Conservation (phyloP, 1,140 invertebrate species). For the Pinna nobilis region DNA sequence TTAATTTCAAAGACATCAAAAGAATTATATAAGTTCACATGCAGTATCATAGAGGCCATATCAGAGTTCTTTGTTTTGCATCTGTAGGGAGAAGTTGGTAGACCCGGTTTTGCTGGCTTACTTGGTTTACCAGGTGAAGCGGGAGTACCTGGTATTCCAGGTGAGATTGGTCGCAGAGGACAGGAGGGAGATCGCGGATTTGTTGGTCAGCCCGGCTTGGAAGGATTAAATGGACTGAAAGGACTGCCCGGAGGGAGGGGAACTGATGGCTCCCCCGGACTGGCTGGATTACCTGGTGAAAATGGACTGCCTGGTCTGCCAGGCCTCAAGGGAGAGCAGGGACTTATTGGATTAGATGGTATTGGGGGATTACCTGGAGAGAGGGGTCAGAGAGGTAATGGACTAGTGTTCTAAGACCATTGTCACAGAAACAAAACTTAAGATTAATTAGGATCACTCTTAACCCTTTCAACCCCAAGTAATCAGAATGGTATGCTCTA, state of each 20-base stretch:
- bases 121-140: constrained; percentile 12
- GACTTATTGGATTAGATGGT: constrained; percentile 43
- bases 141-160: constrained; percentile 35
- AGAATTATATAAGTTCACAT: too few species aligned
- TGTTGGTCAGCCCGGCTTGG: constrained; percentile 24
- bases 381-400: constrained; percentile 24
- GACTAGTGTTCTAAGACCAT: background rate
- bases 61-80: too few species aligned
- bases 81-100: background rate
- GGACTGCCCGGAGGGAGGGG: constrained; percentile 30
- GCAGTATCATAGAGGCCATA: too few species aligned
- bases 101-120: constrained; percentile 9
- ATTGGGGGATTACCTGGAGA: constrained; percentile 29
- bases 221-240: constrained; percentile 19
- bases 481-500: too few species aligned
- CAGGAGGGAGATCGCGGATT: constrained; percentile 28
- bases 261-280: constrained; percentile 34
- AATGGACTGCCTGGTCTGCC: constrained; percentile 22
- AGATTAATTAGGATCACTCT: too few species aligned
- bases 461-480: too few species aligned
- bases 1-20: too few species aligned
- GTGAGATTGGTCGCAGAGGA: constrained; percentile 21
- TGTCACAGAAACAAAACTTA: too few species aligned
- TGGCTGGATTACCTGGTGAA: constrained; percentile 17
- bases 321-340: constrained; percentile 34